These are phyloP conservation scores for Heteropelma amictum DNA, from an alignment of 2,888 invertebrate species.

Conservation along the genomic window DNA sequence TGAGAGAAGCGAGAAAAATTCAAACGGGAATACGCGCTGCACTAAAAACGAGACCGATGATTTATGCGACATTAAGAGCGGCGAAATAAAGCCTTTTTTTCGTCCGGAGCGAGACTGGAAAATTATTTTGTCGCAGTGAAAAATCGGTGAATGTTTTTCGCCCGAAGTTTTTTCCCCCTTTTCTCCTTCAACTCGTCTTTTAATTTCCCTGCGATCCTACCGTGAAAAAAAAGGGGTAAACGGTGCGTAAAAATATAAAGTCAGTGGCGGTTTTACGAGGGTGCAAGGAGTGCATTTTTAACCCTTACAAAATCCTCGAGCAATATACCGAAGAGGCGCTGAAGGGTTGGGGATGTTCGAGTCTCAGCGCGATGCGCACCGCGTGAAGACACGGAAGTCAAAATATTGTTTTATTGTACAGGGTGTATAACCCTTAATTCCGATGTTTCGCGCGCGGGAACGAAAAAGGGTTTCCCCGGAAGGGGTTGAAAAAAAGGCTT, in stretches of 20 bases:
- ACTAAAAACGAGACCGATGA: slow-evolving; percentile 62
- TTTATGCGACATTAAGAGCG: slow-evolving; percentile 62
- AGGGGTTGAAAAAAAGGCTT: slow-evolving; percentile 60
- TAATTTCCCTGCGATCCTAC: slow-evolving; percentile 37
- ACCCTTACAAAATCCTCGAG: slow-evolving; percentile 63
- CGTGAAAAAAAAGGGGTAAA: slow-evolving; percentile 49
- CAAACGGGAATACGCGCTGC: slow-evolving; percentile 24
- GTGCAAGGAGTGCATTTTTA: slow-evolving; percentile 62
- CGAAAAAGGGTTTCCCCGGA: slow-evolving; percentile 57
- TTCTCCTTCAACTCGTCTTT: not conserved
- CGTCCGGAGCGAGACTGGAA: slow-evolving; percentile 1
- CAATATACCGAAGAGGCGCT: slow-evolving; percentile 9
- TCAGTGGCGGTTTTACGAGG: slow-evolving; percentile 67
- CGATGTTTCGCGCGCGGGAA: slow-evolving; percentile 53
- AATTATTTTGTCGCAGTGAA: slow-evolving; percentile 10
- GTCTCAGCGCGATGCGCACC: not conserved
- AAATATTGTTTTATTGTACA: slow-evolving; percentile 75
- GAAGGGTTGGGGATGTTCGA: slow-evolving; percentile 64
- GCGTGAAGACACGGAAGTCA: slow-evolving; percentile 63
- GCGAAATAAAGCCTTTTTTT: not conserved
- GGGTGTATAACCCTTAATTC: slow-evolving; percentile 61
- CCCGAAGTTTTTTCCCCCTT: slow-evolving; percentile 9
- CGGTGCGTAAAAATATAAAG: slow-evolving; percentile 68
- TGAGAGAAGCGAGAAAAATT: slow-evolving; percentile 18
- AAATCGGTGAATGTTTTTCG: slow-evolving; percentile 20